Base-by-base conservation (phyloP, 2,797 vertebrate genomes). In the Characodon lateralis region DNA sequence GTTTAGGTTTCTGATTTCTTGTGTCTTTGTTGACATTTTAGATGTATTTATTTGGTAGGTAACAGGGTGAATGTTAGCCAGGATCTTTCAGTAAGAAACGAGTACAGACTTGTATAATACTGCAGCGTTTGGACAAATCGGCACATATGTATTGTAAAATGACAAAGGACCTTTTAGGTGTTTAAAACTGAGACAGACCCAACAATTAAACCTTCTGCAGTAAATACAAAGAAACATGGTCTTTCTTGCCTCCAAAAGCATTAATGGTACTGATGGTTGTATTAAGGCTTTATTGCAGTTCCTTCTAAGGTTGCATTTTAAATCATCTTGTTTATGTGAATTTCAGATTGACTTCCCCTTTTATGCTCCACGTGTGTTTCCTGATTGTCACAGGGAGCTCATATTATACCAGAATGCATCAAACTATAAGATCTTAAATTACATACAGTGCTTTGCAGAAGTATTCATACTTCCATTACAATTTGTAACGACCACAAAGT, bases 21-120 rank as follows among this genome's bases (percentile, higher is more conserved):
- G 82, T 91, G 88, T 85, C 79, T 48, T 85, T 22, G 79, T 69
- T 88, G 79, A 81, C 77, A 78, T 82, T 71, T 61, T 79, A 76
- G 73, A n/a, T 80, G 72, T 90, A 87, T 93, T 90, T 89, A 88
- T 92, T 92, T 85, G 80, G 69, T 77, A 79, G 75, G 71, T 76
- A 51, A 78, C 76, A 61, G 84, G 82, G 79, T 82, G 84, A 87
- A 86, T 88, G 83, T 87, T 77, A 75, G 48, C 53, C 46, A 77
- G 87, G 74, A 68, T 70, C 63, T 84, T 76, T 77, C 46, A 78
- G 31, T 83, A 78, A 79, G 56, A 83, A 81, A 43, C 46, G 14
- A 84, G 41, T 78, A 76, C 50, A 77, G 59, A 83, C 55, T 78
- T 74, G 48, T 78, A 71, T 78, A 53, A 72, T 74, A 74, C 65